phyloP scores from a whole-genome alignment of 2,888 invertebrate genomes.

The Hyalella azteca region DNA sequence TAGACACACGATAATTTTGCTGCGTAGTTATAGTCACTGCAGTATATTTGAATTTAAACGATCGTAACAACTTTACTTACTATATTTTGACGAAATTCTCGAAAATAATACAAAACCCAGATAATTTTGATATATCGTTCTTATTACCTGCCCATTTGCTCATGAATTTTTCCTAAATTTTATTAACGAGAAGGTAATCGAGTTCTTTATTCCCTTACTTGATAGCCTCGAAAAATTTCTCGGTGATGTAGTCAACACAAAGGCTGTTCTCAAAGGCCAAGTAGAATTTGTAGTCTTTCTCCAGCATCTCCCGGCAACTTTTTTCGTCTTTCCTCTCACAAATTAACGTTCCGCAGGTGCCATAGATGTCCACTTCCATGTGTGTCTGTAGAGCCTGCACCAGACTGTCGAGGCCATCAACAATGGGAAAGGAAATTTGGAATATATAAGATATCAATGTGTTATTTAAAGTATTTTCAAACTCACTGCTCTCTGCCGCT shows the following conservation, averaged over 20 bases:
- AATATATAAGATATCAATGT: background rate
- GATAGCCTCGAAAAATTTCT: slow-evolving; percentile 61
- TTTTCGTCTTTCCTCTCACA: slow-evolving; percentile 1
- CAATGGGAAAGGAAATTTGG: background rate
- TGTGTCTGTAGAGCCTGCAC: slow-evolving; percentile 53
- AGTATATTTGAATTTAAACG: too few species aligned
- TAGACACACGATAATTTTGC: too few species aligned
- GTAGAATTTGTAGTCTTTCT: slow-evolving; percentile 60
- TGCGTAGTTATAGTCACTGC: too few species aligned
- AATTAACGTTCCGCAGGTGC: slow-evolving; percentile 36
- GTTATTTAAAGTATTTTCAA: background rate
- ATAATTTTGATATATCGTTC: too few species aligned
- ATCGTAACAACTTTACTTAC: too few species aligned
- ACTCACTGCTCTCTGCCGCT: slow-evolving; percentile 51
- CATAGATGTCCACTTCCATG: slow-evolving; percentile 46
- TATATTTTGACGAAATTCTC: too few species aligned
- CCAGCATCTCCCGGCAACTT: slow-evolving; percentile 48
- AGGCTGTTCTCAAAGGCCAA: slow-evolving; percentile 61
- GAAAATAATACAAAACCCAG: too few species aligned
- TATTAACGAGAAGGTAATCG: too few species aligned
- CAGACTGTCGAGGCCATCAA: too few species aligned
- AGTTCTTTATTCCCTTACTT: slow-evolving; percentile 36
- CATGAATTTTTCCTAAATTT: too few species aligned
- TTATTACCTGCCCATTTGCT: too few species aligned
- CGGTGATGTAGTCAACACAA: slow-evolving; percentile 62